Evolutionary conservation across 2,113 vertebrate genomes (phyloP).

Genomic region (Oceanodroma tethys): DNA sequence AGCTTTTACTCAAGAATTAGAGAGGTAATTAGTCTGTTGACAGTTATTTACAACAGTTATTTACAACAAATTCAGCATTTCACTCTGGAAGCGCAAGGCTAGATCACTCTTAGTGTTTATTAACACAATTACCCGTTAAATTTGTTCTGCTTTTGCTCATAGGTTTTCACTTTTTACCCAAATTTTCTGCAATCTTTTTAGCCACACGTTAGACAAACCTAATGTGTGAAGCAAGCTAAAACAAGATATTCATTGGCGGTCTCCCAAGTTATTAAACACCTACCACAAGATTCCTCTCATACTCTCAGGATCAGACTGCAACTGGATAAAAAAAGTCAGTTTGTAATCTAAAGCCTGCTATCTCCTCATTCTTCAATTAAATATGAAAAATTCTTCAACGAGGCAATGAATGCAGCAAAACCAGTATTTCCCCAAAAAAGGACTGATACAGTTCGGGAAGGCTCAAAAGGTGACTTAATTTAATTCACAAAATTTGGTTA

Average conservation of each 20-base stretch:
- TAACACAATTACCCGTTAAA: neutral
- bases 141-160: neutral
- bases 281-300: slow-evolving; percentile 55
- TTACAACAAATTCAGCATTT: neutral
- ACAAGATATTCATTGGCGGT: slow-evolving; percentile 20
- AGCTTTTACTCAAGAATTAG: neutral
- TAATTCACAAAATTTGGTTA: neutral
- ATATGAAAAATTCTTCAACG: neutral
- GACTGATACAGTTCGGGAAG: fast-evolving
- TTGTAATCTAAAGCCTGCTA: neutral
- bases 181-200: neutral
- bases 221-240: slow-evolving; percentile 49
- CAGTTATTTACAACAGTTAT: neutral
- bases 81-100: neutral
- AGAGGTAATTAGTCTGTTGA: neutral
- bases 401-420: neutral
- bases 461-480: neutral
- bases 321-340: neutral
- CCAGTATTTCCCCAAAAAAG: neutral
- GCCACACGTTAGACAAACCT: neutral
- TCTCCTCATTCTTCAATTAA: neutral
- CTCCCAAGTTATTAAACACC: slow-evolving; percentile 56
- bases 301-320: slow-evolving; percentile 14
- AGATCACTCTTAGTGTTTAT: neutral
- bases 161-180: slow-evolving; percentile 22